Conservation (phyloP, 1,140 invertebrate genomes). For the Dermatophagoides farinae region DNA sequence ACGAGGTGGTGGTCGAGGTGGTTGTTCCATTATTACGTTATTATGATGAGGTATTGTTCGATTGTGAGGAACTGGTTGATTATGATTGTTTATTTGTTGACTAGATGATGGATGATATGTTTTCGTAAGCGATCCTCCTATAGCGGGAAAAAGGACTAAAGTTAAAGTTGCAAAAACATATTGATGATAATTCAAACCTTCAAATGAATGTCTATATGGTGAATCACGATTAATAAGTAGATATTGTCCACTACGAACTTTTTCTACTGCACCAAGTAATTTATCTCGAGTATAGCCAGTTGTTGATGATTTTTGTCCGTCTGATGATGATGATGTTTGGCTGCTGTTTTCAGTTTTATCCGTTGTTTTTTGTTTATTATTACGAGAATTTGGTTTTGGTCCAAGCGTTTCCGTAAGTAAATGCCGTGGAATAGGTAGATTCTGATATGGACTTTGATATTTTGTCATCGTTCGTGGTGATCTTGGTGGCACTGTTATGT, state of each 20-base stretch:
- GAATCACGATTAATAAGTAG: constrained; percentile 1
- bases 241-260: constrained; percentile 23
- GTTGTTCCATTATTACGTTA: not conserved
- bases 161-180: not conserved
- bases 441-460: constrained; percentile 9
- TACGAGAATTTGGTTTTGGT: not conserved
- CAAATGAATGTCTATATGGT: not conserved
- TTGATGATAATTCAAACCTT: not conserved
- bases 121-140: not conserved
- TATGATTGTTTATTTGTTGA: too few species aligned
- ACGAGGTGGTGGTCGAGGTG: not conserved
- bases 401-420: not conserved
- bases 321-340: constrained; percentile 20
- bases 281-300: constrained; percentile 28
- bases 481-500: too few species aligned
- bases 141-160: not conserved
- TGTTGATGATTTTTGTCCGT: constrained; percentile 18
- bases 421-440: not conserved
- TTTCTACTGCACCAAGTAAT: constrained; percentile 27
- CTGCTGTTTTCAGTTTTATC: not conserved
- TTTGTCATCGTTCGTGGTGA: too few species aligned
- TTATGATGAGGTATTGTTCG: not conserved
- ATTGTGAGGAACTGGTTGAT: not conserved
- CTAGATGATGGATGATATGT: not conserved
- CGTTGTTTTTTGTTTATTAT: not conserved